These are phyloP conservation scores for Eupsilia transversa DNA, from an alignment of 2,888 invertebrate genomes.

Conservation along the genomic window DNA sequence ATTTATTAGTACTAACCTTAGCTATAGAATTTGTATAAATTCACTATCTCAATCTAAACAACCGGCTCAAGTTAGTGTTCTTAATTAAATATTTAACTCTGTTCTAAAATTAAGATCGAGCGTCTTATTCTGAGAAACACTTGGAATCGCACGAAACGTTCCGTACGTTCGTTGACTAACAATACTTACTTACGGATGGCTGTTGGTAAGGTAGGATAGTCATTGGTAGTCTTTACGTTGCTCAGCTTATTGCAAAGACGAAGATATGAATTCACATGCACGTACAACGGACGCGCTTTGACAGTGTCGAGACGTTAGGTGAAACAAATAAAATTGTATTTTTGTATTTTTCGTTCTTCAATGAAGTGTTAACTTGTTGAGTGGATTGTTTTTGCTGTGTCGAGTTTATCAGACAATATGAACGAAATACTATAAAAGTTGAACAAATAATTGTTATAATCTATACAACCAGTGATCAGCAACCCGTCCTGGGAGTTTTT, in stretches of 20 bases:
- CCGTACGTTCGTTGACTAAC: slow-evolving; percentile 44
- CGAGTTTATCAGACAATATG: background rate
- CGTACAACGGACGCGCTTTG: slow-evolving; percentile 40
- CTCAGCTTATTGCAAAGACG: slow-evolving; percentile 47
- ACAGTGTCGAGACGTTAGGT: slow-evolving; percentile 31
- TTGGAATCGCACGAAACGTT: slow-evolving; percentile 30
- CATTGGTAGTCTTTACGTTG: slow-evolving; percentile 45
- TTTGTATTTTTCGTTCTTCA: slow-evolving; percentile 20
- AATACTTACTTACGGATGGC: slow-evolving; percentile 32
- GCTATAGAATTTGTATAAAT: slow-evolving; percentile 21
- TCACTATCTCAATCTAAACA: slow-evolving; percentile 57
- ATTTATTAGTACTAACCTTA: background rate
- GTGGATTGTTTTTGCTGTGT: background rate
- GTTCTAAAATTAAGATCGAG: slow-evolving; percentile 71
- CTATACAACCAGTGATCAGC: background rate
- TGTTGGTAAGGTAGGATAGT: background rate
- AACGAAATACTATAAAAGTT: too few species aligned
- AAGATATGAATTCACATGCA: slow-evolving; percentile 55
- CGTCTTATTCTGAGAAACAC: slow-evolving; percentile 67
- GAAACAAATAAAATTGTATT: slow-evolving; percentile 43
- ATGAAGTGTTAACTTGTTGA: slow-evolving; percentile 12
- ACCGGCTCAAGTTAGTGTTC: slow-evolving; percentile 70
- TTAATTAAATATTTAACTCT: slow-evolving; percentile 78
- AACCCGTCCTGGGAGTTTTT: background rate
- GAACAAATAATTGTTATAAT: background rate